Conservation (phyloP, 2,113 vertebrate species). For the Cyprinus carpio region DNA sequence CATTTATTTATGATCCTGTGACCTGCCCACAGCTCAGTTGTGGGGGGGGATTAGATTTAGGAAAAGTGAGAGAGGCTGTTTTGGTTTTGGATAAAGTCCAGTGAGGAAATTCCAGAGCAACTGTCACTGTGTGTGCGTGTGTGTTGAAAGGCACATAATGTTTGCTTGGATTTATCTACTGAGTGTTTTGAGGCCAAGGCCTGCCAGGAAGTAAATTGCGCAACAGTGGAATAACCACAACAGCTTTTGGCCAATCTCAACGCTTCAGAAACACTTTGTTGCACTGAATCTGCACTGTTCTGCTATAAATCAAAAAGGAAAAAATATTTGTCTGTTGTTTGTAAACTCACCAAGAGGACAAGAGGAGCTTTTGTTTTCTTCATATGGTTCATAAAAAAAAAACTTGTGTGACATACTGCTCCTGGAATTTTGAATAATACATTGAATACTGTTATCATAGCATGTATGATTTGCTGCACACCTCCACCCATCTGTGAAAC, state of each 20-base stretch:
- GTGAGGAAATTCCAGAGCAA: constrained; percentile 37
- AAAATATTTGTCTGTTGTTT: background rate
- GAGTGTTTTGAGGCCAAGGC: constrained; percentile 44
- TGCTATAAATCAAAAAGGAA: background rate
- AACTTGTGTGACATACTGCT: background rate
- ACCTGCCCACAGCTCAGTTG: constrained; percentile 40
- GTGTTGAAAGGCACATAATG: constrained; percentile 2
- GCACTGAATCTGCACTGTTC: background rate
- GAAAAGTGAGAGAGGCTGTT: background rate
- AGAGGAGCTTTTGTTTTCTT: background rate
- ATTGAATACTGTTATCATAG: constrained; percentile 15
- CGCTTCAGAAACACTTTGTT: background rate
- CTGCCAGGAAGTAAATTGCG: constrained; percentile 47
- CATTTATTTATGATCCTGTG: constrained; percentile 7
- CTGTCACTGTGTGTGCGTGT: background rate
- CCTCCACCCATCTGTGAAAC: constrained; percentile 1
- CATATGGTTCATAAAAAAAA: background rate
- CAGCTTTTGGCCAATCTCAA: background rate
- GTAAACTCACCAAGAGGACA: background rate
- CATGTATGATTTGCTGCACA: background rate
- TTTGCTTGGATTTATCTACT: constrained; percentile 11
- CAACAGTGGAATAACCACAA: constrained; percentile 58
- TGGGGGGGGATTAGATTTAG: constrained; percentile 4
- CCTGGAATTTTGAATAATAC: background rate
- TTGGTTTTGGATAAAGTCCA: background rate